Percentiles rank a stretch among this genome's conserved stretches.
phyloP scores from a whole-genome alignment of 2,113 vertebrate genomes.

The Parus major region DNA sequence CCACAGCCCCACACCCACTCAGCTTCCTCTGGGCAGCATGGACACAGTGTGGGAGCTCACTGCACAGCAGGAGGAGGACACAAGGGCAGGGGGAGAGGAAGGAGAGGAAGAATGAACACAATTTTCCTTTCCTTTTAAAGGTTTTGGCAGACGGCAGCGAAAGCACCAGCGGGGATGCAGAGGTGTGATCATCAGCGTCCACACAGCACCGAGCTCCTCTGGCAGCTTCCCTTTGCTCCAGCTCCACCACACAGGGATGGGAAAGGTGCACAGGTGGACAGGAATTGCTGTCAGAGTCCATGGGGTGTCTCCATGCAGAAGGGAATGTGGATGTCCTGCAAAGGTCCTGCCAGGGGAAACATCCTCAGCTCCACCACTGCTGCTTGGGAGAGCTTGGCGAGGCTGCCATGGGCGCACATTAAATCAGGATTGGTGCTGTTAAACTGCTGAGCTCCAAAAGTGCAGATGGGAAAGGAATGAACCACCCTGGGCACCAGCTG shows the following conservation, averaged over 20 bases:
- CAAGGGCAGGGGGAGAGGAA: not conserved
- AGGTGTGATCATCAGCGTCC: not conserved
- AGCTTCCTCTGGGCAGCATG: not conserved
- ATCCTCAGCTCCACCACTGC: rapidly evolving
- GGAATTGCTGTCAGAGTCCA: not conserved
- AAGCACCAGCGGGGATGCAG: not conserved
- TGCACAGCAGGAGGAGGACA: not conserved
- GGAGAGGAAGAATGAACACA: conserved; percentile 9
- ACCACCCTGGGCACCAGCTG: not conserved
- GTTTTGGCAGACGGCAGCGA: not conserved
- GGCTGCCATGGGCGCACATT: rapidly evolving
- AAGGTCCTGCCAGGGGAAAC: not conserved
- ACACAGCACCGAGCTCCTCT: rapidly evolving
- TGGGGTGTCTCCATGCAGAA: rapidly evolving
- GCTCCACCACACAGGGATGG: not conserved
- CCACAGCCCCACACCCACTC: not conserved
- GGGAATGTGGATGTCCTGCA: not conserved
- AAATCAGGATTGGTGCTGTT: rapidly evolving
- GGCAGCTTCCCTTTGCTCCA: not conserved
- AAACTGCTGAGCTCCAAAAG: rapidly evolving
- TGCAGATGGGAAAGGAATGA: not conserved
- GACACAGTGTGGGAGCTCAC: not conserved
- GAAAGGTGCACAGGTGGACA: not conserved
- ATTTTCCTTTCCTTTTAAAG: conserved; percentile 41
- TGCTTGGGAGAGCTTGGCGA: not conserved